phyloP scores from a whole-genome alignment of 2,797 vertebrate species.

The Cyprinodon diabolis region DNA sequence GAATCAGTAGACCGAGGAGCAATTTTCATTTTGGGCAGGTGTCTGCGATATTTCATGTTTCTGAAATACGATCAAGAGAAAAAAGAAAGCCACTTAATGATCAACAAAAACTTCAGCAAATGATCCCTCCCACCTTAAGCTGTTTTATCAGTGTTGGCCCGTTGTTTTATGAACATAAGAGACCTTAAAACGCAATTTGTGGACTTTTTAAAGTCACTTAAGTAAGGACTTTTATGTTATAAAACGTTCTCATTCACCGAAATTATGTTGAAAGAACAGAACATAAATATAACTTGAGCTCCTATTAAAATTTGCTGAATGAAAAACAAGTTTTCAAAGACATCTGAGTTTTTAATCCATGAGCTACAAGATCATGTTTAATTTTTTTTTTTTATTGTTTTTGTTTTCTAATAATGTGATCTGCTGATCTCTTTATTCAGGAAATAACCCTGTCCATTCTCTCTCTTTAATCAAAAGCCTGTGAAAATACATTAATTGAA shows the following conservation, averaged over 20 bases:
- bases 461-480: too few relatives aligned
- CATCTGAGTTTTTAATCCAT: too few relatives aligned
- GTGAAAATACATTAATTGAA: too few relatives aligned
- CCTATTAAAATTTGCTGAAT: too few relatives aligned
- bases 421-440: too few relatives aligned
- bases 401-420: too few relatives aligned
- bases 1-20: background rate
- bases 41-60: background rate
- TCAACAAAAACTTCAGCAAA: background rate
- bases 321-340: too few relatives aligned
- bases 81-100: background rate
- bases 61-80: background rate
- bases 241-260: background rate
- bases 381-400: too few relatives aligned
- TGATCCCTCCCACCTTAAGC: background rate
- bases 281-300: too few relatives aligned
- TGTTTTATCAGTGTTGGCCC: background rate
- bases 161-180: background rate
- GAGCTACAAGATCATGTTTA: too few relatives aligned
- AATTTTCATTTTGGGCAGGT: constrained; percentile 1
- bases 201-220: background rate
- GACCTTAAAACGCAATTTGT: background rate
- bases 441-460: too few relatives aligned
- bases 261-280: too few relatives aligned
- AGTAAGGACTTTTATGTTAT: background rate